Percentiles rank a stretch among this genome's conserved stretches.
Conservation (phyloP, 2,113 vertebrate genomes). For the Cryptotis parvus region DNA sequence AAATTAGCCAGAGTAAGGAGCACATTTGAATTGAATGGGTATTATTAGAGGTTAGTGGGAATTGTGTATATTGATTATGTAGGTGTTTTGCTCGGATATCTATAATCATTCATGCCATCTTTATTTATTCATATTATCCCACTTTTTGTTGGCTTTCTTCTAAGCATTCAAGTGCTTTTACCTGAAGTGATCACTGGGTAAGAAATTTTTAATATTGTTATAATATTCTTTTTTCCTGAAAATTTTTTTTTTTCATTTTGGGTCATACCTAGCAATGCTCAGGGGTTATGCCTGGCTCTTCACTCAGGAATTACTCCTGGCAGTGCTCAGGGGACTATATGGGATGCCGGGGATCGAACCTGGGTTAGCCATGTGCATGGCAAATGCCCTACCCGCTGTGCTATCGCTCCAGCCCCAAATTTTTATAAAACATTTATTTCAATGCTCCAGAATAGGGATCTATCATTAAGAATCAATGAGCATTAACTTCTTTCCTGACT, state of each 20-base stretch:
- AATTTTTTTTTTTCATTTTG: too few relatives aligned
- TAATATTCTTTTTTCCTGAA: too few relatives aligned
- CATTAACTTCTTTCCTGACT: too few relatives aligned
- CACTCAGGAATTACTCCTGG: too few relatives aligned
- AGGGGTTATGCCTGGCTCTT: too few relatives aligned
- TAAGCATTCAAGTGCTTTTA: not conserved
- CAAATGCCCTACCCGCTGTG: too few relatives aligned
- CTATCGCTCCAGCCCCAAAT: too few relatives aligned
- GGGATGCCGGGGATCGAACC: too few relatives aligned
- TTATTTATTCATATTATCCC: not conserved
- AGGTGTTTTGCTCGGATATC: not conserved
- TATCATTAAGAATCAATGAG: slow-evolving; percentile 17
- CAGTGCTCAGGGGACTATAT: too few relatives aligned
- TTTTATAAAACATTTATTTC: not conserved
- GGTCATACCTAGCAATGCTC: too few relatives aligned
- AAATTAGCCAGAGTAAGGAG: slow-evolving; percentile 22
- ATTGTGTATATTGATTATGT: not conserved
- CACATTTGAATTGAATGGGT: not conserved
- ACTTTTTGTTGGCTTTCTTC: slow-evolving; percentile 35
- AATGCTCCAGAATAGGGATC: slow-evolving; percentile 4
- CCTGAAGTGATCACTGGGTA: not conserved
- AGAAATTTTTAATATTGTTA: too few relatives aligned
- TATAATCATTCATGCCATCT: not conserved
- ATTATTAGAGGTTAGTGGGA: not conserved
- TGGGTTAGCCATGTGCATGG: too few relatives aligned